Conservation (phyloP, 2,797 vertebrate genomes). For the Gadopsis marmoratus region DNA sequence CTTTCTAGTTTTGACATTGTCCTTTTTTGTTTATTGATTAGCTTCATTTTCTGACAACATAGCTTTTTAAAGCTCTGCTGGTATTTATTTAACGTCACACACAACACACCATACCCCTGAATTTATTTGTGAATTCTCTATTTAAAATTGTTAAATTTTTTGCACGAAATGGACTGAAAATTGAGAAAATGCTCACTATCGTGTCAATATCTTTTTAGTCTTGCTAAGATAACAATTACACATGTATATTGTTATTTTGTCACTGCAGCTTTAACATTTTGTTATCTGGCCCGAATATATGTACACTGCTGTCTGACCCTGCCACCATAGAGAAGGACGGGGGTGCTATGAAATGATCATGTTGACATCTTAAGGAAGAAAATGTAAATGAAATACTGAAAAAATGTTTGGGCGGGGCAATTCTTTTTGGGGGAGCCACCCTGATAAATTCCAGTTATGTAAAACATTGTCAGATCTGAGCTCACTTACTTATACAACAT, state of each 20-base stretch:
- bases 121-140: not conserved
- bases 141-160: not conserved
- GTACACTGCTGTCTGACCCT: not conserved
- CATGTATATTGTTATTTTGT: not conserved
- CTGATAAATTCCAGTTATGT: slow-evolving; percentile 20
- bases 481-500: slow-evolving; percentile 4
- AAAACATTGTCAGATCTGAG: slow-evolving; percentile 33
- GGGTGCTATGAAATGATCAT: not conserved
- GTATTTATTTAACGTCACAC: not conserved
- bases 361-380: not conserved
- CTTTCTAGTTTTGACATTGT: not conserved
- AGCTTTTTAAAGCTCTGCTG: not conserved
- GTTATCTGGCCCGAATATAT: not conserved
- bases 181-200: not conserved
- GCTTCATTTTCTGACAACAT: not conserved
- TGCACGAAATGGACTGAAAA: not conserved
- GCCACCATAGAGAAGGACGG: not conserved
- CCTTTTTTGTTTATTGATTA: not conserved
- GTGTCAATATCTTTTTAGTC: not conserved
- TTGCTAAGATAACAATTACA: not conserved
- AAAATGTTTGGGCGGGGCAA: slow-evolving; percentile 1
- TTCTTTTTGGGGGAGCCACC: not conserved
- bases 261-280: not conserved
- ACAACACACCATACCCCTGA: too few relatives aligned
- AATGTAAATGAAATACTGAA: not conserved